phyloP scores from a whole-genome alignment of 2,888 invertebrate genomes.

The Leptura quadrifasciata region DNA sequence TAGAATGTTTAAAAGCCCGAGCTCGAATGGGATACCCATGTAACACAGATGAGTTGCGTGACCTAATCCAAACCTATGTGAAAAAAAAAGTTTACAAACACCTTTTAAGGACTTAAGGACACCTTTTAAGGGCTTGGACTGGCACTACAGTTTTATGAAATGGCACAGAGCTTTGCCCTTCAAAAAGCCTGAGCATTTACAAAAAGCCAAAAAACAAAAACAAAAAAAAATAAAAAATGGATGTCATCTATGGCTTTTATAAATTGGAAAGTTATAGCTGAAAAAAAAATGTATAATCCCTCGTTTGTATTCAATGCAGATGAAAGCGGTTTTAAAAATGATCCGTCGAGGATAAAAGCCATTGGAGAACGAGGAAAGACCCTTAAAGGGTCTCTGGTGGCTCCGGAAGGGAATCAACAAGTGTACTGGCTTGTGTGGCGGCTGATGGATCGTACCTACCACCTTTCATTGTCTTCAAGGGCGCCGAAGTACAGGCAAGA shows the following conservation, averaged over 20 bases:
- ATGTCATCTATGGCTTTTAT: slow-evolving; percentile 61
- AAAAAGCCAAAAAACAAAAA: slow-evolving; percentile 57
- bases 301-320: slow-evolving; percentile 58
- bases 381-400: neutral
- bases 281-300: slow-evolving; percentile 29
- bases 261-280: slow-evolving; percentile 48
- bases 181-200: slow-evolving; percentile 62
- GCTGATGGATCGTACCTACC: no score
- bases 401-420: no score
- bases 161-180: slow-evolving; percentile 53
- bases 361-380: slow-evolving; percentile 58
- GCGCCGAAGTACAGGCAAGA: no score
- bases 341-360: slow-evolving; percentile 54
- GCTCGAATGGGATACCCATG: slow-evolving; percentile 27
- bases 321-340: no score
- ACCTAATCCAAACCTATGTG: no score
- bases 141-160: slow-evolving; percentile 56
- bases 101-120: slow-evolving; percentile 58
- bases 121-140: slow-evolving; percentile 60
- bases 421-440: no score
- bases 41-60: no score
- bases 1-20: slow-evolving; percentile 54
- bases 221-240: slow-evolving; percentile 56
- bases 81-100: slow-evolving; percentile 41
- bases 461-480: no score